Conservation (phyloP, 23 tunicate species). For the Oikopleura vanhoeffeni region DNA sequence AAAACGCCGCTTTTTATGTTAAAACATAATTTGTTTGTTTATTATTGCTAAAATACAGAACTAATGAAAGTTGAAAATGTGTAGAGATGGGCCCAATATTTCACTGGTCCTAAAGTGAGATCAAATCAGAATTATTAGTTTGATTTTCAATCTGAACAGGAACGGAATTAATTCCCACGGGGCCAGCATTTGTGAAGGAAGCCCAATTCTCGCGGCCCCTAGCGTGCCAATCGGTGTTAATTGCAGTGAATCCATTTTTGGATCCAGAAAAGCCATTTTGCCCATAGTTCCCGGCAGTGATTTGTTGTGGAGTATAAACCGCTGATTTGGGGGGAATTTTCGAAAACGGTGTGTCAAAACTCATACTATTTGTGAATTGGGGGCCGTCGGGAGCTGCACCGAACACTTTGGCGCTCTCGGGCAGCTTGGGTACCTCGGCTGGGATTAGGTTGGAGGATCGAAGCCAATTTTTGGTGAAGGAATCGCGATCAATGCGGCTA, state of each 20-base stretch:
- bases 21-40: too few species aligned
- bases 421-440: neutral
- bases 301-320: neutral
- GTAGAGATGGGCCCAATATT: neutral
- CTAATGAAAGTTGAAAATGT: neutral
- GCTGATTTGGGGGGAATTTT: neutral
- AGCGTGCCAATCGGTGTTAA: neutral
- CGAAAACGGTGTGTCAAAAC: neutral
- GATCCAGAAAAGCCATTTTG: neutral
- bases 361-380: neutral
- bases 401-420: neutral
- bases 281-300: neutral
- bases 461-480: neutral
- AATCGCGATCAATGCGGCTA: neutral
- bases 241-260: neutral
- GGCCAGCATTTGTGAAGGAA: neutral
- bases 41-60: neutral
- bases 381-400: neutral
- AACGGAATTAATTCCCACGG: neutral
- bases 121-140: neutral
- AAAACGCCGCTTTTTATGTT: too few species aligned
- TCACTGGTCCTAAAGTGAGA: neutral
- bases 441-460: neutral
- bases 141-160: constrained; percentile 15
- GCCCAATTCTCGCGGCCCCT: constrained; percentile 11